These are phyloP conservation scores for Atherix ibis DNA, from an alignment of 2,888 invertebrate genomes.

Conservation along the genomic window DNA sequence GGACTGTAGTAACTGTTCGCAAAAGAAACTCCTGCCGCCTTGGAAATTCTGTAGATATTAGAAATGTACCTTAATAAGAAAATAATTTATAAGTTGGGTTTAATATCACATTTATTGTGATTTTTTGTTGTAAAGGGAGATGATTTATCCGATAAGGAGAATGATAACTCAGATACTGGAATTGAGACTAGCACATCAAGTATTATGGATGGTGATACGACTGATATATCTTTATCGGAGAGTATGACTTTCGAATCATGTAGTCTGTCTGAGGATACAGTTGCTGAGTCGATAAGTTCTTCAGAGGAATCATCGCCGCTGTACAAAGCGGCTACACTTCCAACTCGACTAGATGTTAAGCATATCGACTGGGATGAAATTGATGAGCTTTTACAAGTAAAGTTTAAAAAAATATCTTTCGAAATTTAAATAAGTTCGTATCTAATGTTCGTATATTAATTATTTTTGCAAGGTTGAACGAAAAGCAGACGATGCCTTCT, in stretches of 20 bases:
- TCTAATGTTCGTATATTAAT: too few species aligned
- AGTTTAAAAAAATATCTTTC: too few species aligned
- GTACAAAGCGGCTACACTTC: conserved; percentile 37
- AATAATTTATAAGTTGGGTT: too few species aligned
- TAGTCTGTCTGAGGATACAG: conserved; percentile 27
- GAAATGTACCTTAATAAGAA: too few species aligned
- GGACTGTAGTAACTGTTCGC: conserved; percentile 52
- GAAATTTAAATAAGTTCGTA: too few species aligned
- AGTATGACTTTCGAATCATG: conserved; percentile 32
- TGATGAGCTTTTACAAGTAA: conserved; percentile 45
- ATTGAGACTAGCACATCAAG: conserved; percentile 25
- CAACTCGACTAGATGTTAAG: conserved; percentile 49
- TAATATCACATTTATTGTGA: too few species aligned
- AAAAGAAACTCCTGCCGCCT: conserved; percentile 50
- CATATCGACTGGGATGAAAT: conserved; percentile 54
- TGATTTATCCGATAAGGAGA: conserved; percentile 28
- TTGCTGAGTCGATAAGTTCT: conserved; percentile 19
- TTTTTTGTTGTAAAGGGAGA: too few species aligned
- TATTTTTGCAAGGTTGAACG: too few species aligned
- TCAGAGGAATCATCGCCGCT: conserved; percentile 18
- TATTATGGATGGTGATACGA: conserved; percentile 26
- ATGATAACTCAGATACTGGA: conserved; percentile 27
- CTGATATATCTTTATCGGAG: conserved; percentile 30
- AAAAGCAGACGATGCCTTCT: conserved; percentile 57
- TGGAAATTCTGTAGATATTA: conserved; percentile 21